Evolutionary conservation across 2,113 vertebrate genomes (phyloP).

Genomic region (Arizona elegans): DNA sequence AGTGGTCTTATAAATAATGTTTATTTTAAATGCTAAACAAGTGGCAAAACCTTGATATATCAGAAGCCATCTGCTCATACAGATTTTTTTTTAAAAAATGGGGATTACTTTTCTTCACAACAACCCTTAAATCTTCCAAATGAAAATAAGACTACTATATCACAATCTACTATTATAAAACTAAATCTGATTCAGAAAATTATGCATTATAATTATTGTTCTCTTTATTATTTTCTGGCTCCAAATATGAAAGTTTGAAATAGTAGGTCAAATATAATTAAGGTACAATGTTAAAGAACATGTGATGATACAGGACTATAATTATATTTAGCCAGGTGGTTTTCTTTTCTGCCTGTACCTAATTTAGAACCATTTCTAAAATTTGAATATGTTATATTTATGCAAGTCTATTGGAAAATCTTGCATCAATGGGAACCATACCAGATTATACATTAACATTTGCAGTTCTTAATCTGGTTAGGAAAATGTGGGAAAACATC

Average conservation of each 20-base stretch:
- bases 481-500: neutral
- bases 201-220: neutral
- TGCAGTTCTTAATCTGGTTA: neutral
- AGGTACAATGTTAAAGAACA: conserved; percentile 15
- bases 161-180: conserved; percentile 35
- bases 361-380: conserved; percentile 23
- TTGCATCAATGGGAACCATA: neutral
- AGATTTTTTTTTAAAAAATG: conserved; percentile 41
- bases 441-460: neutral
- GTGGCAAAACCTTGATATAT: conserved; percentile 78
- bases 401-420: neutral
- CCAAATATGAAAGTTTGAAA: conserved; percentile 22
- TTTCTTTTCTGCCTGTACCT: neutral
- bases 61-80: conserved; percentile 73
- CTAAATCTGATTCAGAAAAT: conserved; percentile 30
- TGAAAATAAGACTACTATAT: conserved; percentile 19
- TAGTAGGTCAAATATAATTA: conserved; percentile 25
- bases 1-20: conserved; percentile 94
- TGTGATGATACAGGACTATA: neutral
- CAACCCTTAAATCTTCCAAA: conserved; percentile 49
- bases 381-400: neutral
- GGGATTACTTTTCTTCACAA: conserved; percentile 55
- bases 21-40: conserved; percentile 91
- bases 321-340: neutral
- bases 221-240: conserved; percentile 6